Conservation (phyloP, 2,888 invertebrate genomes). For the Merodon equestris region DNA sequence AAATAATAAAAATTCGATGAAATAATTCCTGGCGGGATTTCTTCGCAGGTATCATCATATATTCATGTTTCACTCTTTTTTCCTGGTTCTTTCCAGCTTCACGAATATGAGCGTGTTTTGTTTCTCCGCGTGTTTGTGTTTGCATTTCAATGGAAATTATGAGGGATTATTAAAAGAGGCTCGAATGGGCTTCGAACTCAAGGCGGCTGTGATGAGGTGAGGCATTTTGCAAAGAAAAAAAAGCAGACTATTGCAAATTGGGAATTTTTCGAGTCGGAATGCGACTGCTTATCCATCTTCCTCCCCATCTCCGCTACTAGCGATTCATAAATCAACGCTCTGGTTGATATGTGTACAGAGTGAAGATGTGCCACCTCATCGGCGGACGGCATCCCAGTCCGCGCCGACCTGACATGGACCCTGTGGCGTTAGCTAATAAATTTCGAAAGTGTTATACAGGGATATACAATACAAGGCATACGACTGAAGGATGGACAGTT, state of each 20-base stretch:
- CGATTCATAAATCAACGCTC: conserved; percentile 57
- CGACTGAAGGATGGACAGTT: conserved; percentile 47
- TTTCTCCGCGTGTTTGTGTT: conserved; percentile 21
- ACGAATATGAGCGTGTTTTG: conserved; percentile 19
- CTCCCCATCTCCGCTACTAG: conserved; percentile 22
- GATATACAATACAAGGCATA: conserved; percentile 35
- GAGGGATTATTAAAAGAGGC: conserved; percentile 63
- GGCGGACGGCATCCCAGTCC: conserved; percentile 5
- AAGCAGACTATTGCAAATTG: conserved; percentile 60
- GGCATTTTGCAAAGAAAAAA: not conserved
- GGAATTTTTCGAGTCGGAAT: conserved; percentile 42
- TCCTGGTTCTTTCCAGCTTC: not conserved
- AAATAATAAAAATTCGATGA: conserved; percentile 51
- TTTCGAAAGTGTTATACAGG: conserved; percentile 49
- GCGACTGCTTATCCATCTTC: conserved; percentile 18
- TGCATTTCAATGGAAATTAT: conserved; percentile 65
- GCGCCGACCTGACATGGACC: conserved; percentile 24
- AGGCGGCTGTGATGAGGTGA: conserved; percentile 4
- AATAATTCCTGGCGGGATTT: conserved; percentile 67
- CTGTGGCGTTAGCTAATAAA: conserved; percentile 68
- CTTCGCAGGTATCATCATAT: conserved; percentile 62
- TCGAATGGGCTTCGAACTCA: conserved; percentile 54
- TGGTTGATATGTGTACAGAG: conserved; percentile 10
- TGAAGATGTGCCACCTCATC: conserved; percentile 58
- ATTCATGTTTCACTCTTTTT: conserved; percentile 31